Conservation (phyloP, 2,797 vertebrate species). For the Microctenopoma steveboyesi region DNA sequence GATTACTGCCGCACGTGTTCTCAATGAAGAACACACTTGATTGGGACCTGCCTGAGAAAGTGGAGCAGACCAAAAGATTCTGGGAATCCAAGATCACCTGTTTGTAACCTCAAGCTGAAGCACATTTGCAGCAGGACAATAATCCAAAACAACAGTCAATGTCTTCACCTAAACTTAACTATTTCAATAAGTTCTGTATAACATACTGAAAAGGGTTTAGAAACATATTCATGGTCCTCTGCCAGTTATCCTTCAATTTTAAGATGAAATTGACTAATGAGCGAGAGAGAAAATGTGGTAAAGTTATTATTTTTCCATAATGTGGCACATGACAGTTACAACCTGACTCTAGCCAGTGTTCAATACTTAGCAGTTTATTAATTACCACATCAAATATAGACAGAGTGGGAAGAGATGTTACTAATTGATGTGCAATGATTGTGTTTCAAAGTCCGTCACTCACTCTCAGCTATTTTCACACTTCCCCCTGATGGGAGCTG, state of each 20-base stretch:
- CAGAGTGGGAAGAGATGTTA: conserved; percentile 40
- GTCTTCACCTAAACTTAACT: conserved; percentile 18
- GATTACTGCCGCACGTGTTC: too few species aligned
- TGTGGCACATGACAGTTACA: conserved; percentile 14
- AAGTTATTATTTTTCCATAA: neutral
- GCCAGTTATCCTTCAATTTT: neutral
- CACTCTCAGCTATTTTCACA: conserved; percentile 42
- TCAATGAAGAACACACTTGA: too few species aligned
- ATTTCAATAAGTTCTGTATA: conserved; percentile 17
- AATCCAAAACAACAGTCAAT: neutral
- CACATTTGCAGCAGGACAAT: too few species aligned
- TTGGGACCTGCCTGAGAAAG: too few species aligned
- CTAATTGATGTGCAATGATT: conserved; percentile 48
- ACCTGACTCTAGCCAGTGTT: conserved; percentile 17
- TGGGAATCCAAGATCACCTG: too few species aligned
- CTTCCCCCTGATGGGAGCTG: conserved; percentile 61
- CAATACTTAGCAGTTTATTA: conserved; percentile 47
- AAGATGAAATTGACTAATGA: conserved; percentile 5
- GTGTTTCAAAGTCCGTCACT: conserved; percentile 70
- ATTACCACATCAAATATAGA: conserved; percentile 59
- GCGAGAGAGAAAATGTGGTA: conserved; percentile 8
- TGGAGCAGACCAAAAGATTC: too few species aligned
- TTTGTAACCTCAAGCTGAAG: too few species aligned
- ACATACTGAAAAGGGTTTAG: conserved; percentile 16
- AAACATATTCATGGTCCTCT: neutral